Conservation (phyloP, 1,140 invertebrate genomes). For the Pinna nobilis region DNA sequence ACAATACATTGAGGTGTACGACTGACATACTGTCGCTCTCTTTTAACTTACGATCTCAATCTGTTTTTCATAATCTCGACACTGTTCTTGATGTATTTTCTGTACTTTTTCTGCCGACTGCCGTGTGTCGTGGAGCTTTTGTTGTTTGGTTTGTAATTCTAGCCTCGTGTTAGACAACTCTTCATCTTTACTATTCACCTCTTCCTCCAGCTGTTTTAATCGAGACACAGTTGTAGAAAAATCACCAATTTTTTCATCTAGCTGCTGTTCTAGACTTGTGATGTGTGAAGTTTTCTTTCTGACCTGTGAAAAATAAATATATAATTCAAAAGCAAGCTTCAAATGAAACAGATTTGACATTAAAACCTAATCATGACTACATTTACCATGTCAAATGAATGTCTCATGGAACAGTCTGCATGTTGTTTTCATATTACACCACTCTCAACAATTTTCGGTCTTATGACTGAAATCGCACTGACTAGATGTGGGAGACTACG, state of each 20-base stretch:
- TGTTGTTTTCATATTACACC: no score
- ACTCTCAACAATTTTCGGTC: no score
- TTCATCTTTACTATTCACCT: conserved; percentile 41
- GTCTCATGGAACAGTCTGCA: no score
- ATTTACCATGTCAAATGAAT: no score
- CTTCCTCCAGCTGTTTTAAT: conserved; percentile 53
- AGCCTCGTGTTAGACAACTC: conserved; percentile 44
- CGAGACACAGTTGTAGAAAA: conserved; percentile 43
- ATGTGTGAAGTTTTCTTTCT: conserved; percentile 58
- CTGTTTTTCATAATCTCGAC: conserved; percentile 62
- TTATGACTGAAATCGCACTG: no score
- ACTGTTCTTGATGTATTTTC: conserved; percentile 57
- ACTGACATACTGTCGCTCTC: neutral
- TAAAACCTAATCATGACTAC: no score
- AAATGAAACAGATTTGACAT: neutral
- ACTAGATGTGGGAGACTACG: no score
- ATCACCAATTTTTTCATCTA: conserved; percentile 59
- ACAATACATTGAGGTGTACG: neutral
- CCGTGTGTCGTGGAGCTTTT: conserved; percentile 33
- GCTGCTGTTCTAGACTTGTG: conserved; percentile 55
- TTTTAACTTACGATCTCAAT: conserved; percentile 63
- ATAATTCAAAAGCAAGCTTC: neutral
- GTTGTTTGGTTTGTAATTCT: conserved; percentile 49
- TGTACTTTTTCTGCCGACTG: conserved; percentile 46
- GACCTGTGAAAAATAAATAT: conserved; percentile 33